phyloP scores from a whole-genome alignment of 2,888 invertebrate species.

The Kryphioiulus occultus region DNA sequence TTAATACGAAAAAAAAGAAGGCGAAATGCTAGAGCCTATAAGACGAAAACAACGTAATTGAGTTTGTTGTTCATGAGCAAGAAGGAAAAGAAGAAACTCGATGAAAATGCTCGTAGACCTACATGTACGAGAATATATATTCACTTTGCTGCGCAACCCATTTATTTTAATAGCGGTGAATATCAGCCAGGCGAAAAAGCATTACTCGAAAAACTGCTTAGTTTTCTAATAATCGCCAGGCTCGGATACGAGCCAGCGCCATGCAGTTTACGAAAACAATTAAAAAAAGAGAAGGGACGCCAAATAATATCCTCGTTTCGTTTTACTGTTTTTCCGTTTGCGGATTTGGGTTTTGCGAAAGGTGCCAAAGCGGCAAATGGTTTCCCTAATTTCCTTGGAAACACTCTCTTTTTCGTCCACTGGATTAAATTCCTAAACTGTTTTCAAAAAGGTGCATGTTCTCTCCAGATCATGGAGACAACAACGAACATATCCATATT shows the following conservation, averaged over 20 bases:
- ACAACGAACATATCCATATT: too few relatives aligned
- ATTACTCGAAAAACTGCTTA: conserved; percentile 40
- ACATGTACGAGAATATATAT: not conserved
- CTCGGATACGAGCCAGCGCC: not conserved
- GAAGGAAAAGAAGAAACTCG: not conserved
- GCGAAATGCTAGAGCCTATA: not conserved
- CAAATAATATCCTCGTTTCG: conserved; percentile 16
- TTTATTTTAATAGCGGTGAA: conserved; percentile 33
- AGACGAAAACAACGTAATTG: conserved; percentile 32
- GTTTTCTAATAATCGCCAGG: conserved; percentile 4
- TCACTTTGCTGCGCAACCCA: conserved; percentile 19
- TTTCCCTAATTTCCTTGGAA: not conserved
- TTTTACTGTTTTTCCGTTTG: not conserved
- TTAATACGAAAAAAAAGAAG: not conserved
- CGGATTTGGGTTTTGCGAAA: not conserved
- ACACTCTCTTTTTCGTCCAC: not conserved
- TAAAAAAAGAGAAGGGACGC: not conserved
- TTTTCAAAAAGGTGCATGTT: not conserved
- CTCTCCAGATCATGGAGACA: too few relatives aligned
- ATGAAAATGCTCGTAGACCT: not conserved
- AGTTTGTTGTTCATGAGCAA: conserved; percentile 32
- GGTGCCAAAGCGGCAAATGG: conserved; percentile 40
- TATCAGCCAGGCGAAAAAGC: conserved; percentile 31
- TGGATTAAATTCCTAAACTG: not conserved
- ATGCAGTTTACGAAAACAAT: not conserved